phyloP scores from a whole-genome alignment of 1,140 invertebrate species.

The Bombus terrestris region DNA sequence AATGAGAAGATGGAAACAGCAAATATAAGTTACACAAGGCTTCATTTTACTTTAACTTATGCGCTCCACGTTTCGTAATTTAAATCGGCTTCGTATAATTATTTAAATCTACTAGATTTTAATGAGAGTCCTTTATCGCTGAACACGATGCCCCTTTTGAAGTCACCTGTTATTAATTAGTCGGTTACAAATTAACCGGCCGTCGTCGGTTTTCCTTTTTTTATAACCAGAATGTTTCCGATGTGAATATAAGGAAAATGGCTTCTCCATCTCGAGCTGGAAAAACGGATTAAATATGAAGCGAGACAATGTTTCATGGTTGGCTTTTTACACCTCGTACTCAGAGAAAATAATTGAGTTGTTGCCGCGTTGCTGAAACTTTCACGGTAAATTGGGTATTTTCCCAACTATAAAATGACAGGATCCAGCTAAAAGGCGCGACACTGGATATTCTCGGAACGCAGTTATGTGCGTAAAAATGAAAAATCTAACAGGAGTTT shows the following conservation, averaged over 20 bases:
- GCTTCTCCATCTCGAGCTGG: background rate
- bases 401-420: constrained; percentile 12
- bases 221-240: background rate
- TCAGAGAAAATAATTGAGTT: constrained; percentile 40
- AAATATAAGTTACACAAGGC: background rate
- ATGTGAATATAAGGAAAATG: constrained; percentile 24
- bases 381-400: constrained; percentile 38
- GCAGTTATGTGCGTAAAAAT: background rate
- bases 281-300: constrained; percentile 30
- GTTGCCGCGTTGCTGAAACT: constrained; percentile 33
- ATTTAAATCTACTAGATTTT: constrained; percentile 22
- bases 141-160: background rate
- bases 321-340: constrained; percentile 16
- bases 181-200: constrained; percentile 12
- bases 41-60: background rate
- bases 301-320: constrained; percentile 20
- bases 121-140: background rate
- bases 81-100: constrained; percentile 7
- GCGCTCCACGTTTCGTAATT: background rate
- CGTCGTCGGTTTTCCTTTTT: background rate
- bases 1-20: constrained; percentile 5
- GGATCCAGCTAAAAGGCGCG: background rate
- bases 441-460: background rate
- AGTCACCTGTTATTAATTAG: constrained; percentile 25
- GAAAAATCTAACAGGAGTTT: background rate